Evolutionary conservation across 2,113 vertebrate genomes (phyloP).

Genomic region (Mustelus asterias): DNA sequence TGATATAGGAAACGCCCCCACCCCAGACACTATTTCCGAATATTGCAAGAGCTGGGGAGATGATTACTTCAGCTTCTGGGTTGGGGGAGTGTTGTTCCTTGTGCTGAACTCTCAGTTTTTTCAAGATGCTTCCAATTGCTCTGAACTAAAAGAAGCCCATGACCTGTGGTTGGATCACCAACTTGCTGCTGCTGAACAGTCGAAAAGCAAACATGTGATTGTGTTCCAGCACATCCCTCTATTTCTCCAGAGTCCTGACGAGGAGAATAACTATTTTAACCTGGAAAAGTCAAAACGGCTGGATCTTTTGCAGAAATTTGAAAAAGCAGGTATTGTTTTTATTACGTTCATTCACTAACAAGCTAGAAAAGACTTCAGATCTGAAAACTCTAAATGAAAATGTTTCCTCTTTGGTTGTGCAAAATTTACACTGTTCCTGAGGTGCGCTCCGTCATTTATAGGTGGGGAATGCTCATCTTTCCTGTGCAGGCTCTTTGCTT

Average conservation of each 20-base stretch:
- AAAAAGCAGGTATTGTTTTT: constrained; percentile 67
- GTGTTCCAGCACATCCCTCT: constrained; percentile 94
- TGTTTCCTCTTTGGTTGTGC: not conserved
- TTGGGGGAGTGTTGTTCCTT: constrained; percentile 82
- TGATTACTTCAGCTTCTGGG: constrained; percentile 96
- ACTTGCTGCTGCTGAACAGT: constrained; percentile 54
- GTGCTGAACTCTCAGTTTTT: constrained; percentile 92
- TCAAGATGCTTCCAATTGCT: constrained; percentile 70
- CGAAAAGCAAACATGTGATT: constrained; percentile 63
- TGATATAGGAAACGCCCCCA: constrained; percentile 82
- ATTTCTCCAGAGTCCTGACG: constrained; percentile 67
- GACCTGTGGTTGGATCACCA: constrained; percentile 79
- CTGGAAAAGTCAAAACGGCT: constrained; percentile 63
- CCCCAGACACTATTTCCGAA: constrained; percentile 60
- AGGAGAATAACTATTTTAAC: constrained; percentile 89
- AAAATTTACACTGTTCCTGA: not conserved
- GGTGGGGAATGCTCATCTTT: not conserved
- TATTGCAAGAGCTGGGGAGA: constrained; percentile 81
- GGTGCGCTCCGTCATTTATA: not conserved
- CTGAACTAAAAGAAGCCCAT: constrained; percentile 68
- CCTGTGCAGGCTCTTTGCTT: not conserved
- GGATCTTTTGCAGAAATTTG: constrained; percentile 70
- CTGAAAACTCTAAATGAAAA: not conserved
- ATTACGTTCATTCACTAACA: not conserved
- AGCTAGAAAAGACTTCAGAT: not conserved